Evolutionary conservation across 2,797 vertebrate species (phyloP).

Genomic region (Heterohyrax brucei): DNA sequence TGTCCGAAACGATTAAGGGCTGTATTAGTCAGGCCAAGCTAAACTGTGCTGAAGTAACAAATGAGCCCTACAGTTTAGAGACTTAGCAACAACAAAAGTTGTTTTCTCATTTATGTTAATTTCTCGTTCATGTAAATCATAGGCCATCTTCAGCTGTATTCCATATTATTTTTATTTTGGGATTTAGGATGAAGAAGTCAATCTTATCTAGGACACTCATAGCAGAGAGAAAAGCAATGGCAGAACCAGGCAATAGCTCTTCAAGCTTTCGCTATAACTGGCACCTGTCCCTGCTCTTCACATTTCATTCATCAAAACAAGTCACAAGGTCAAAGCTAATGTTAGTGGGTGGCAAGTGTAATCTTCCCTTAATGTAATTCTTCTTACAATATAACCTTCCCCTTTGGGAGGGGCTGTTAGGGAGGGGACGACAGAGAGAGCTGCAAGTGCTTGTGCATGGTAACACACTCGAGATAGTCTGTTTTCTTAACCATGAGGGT

Average conservation of each 20-base stretch:
- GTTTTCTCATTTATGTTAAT: background rate
- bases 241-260: background rate
- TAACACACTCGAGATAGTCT: background rate
- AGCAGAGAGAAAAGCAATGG: conserved; percentile 13
- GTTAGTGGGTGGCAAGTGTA: background rate
- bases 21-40: conserved; percentile 6
- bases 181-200: conserved; percentile 4
- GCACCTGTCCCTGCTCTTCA: conserved; percentile 8
- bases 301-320: conserved; percentile 42
- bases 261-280: conserved; percentile 21
- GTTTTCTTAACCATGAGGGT: background rate
- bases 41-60: background rate
- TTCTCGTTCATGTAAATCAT: conserved; percentile 18
- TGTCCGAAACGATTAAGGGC: background rate
- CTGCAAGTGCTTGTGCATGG: background rate
- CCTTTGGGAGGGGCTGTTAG: background rate
- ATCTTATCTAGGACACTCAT: background rate
- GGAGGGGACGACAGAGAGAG: background rate
- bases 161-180: background rate
- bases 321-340: conserved; percentile 14
- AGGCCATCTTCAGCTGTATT: conserved; percentile 17
- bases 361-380: background rate
- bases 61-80: background rate
- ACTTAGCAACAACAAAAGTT: background rate
- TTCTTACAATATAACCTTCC: background rate